These are phyloP conservation scores for Odontomachus brunneus DNA, from an alignment of 1,140 invertebrate genomes.

Conservation along the genomic window DNA sequence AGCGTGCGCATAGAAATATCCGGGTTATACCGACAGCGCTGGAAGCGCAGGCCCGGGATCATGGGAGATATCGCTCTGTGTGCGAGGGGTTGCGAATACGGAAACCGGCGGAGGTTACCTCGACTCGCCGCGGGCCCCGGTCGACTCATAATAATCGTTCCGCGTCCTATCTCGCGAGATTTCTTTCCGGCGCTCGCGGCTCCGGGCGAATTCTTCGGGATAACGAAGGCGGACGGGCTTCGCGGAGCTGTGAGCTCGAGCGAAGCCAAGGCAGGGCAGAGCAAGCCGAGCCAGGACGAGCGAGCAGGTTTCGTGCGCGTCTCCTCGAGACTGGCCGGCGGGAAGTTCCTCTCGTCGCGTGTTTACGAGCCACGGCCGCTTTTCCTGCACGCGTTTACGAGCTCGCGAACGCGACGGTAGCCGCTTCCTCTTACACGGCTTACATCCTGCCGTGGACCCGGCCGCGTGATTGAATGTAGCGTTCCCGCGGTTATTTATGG, in stretches of 20 bases:
- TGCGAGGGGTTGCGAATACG: not conserved
- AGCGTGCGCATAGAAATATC: too few species aligned
- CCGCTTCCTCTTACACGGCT: slow-evolving; percentile 6
- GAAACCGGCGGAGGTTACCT: not conserved
- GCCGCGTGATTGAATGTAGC: slow-evolving; percentile 28
- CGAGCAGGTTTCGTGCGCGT: not conserved
- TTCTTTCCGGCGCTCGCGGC: slow-evolving; percentile 12
- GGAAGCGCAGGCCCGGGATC: too few species aligned
- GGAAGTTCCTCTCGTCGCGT: not conserved
- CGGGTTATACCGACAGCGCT: too few species aligned
- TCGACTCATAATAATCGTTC: slow-evolving; percentile 11
- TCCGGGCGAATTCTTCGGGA: slow-evolving; percentile 11
- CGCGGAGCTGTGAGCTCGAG: too few species aligned
- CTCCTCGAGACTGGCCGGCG: not conserved
- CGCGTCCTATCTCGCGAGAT: slow-evolving; percentile 8
- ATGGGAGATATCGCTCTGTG: too few species aligned
- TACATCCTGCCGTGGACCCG: not conserved
- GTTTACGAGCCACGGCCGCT: slow-evolving; percentile 30
- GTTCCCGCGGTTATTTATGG: slow-evolving; percentile 40
- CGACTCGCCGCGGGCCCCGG: not conserved
- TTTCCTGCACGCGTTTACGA: slow-evolving; percentile 18
- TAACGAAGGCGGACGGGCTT: not conserved
- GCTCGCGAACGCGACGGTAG: slow-evolving; percentile 25
- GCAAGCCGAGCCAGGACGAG: too few species aligned
- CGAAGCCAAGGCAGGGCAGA: not conserved